phyloP scores from a whole-genome alignment of 2,113 vertebrate species.

The Chaetops frenatus region DNA sequence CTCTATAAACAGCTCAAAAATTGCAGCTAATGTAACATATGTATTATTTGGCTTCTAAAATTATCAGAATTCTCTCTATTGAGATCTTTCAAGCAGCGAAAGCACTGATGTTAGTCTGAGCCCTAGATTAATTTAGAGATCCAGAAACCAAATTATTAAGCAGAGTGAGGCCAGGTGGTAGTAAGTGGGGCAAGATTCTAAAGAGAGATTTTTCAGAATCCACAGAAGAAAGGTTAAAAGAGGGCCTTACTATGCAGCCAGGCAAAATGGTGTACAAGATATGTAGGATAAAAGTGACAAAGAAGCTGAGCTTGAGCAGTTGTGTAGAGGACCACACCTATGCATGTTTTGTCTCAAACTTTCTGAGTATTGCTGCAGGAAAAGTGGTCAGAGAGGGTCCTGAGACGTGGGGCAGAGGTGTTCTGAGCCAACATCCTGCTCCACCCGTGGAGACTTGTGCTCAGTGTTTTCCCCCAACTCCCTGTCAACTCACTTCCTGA shows the following conservation, averaged over 20 bases:
- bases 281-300: neutral
- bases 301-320: neutral
- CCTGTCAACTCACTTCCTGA: neutral
- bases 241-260: neutral
- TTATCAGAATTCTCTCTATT: neutral
- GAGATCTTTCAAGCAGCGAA: neutral
- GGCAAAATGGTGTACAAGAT: neutral
- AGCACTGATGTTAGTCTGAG: neutral
- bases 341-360: neutral
- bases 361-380: neutral
- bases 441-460: fast-evolving
- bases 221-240: neutral
- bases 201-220: neutral
- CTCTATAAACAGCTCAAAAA: neutral
- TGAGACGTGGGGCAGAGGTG: neutral
- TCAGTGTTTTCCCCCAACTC: too few species aligned
- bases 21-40: neutral
- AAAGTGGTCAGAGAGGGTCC: neutral
- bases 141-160: neutral
- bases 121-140: neutral
- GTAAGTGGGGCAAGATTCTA: neutral
- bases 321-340: neutral
- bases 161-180: neutral
- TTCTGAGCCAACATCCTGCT: neutral
- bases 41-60: neutral